These are phyloP conservation scores for Tortrix viridana DNA, from an alignment of 2,888 invertebrate genomes.

Conservation along the genomic window DNA sequence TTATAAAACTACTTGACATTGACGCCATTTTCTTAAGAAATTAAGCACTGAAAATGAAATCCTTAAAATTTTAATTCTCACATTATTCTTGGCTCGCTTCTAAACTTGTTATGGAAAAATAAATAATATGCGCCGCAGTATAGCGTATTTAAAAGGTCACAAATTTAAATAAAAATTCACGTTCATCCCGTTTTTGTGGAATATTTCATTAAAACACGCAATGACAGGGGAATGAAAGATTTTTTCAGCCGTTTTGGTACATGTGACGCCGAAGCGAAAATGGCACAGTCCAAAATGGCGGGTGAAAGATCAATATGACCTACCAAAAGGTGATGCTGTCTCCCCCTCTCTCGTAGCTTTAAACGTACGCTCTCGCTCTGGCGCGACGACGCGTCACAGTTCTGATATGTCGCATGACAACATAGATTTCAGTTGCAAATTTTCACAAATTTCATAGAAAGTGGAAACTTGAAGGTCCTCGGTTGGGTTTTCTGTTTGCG, in stretches of 20 bases:
- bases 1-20: too few species aligned
- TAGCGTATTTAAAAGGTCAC: conserved; percentile 70
- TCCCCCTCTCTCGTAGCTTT: conserved; percentile 51
- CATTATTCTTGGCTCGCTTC: too few species aligned
- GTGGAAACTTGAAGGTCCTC: conserved; percentile 59
- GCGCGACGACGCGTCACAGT: conserved; percentile 64
- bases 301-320: conserved; percentile 84
- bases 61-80: background rate
- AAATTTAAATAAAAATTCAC: conserved; percentile 71
- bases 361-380: conserved; percentile 56
- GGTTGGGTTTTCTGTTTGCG: conserved; percentile 63
- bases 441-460: conserved; percentile 57
- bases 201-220: conserved; percentile 79
- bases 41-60: too few species aligned
- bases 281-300: conserved; percentile 81
- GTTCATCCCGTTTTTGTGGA: conserved; percentile 62
- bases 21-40: too few species aligned
- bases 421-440: conserved; percentile 68
- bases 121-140: conserved; percentile 49
- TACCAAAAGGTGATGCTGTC: conserved; percentile 73
- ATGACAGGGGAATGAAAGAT: conserved; percentile 76
- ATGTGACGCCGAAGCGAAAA: conserved; percentile 80
- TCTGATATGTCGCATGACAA: conserved; percentile 76
- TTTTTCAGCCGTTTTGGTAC: conserved; percentile 62
- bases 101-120: conserved; percentile 39